phyloP scores from a whole-genome alignment of 2,113 vertebrate genomes.

The Corvus cornix region DNA sequence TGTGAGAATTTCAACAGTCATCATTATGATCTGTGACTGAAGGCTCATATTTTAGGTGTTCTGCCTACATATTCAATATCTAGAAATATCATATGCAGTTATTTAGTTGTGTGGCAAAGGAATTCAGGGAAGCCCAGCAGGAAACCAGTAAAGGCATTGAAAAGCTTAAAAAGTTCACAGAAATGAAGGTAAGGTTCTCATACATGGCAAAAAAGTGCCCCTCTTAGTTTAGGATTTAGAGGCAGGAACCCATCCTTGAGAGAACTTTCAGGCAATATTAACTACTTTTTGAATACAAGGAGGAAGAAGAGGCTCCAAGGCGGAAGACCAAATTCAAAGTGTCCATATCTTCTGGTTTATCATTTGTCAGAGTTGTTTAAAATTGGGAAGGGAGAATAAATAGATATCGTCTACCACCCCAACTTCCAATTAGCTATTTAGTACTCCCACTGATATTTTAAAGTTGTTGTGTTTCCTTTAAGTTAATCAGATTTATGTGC shows the following conservation, averaged over 20 bases:
- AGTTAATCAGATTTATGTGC: background rate
- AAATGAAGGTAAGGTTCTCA: background rate
- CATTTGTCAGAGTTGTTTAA: background rate
- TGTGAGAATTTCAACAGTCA: background rate
- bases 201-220: background rate
- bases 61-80: background rate
- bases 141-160: background rate
- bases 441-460: background rate
- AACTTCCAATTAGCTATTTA: background rate
- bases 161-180: background rate
- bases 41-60: background rate
- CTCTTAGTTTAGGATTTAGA: background rate
- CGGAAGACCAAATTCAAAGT: background rate
- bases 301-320: background rate
- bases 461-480: background rate
- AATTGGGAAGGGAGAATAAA: background rate
- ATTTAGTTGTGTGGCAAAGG: background rate
- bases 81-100: background rate
- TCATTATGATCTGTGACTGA: background rate
- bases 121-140: background rate
- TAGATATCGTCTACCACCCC: background rate
- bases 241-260: fast-evolving
- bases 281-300: background rate
- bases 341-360: fast-evolving
- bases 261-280: background rate